phyloP scores from a whole-genome alignment of 2,888 invertebrate genomes.

The Pardosa pseudoannulata region DNA sequence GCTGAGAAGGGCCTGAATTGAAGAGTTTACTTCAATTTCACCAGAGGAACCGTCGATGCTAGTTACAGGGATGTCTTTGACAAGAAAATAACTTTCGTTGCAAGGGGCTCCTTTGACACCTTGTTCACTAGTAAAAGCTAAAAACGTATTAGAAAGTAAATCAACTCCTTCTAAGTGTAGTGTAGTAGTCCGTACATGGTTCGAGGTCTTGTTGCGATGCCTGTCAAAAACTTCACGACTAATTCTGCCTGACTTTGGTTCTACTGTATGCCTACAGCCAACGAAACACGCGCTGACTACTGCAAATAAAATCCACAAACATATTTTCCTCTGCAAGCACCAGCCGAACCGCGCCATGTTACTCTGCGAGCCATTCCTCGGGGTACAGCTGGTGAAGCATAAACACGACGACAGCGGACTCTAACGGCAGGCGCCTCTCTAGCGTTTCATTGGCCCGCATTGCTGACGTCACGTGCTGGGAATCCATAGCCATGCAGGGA shows the following conservation, averaged over 20 bases:
- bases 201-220: constrained; percentile 27
- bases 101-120: constrained; percentile 35
- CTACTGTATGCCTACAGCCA: constrained; percentile 18
- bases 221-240: not conserved
- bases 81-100: constrained; percentile 54
- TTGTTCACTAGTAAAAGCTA: constrained; percentile 59
- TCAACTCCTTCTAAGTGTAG: constrained; percentile 66
- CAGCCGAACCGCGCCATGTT: constrained; percentile 56
- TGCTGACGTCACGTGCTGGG: constrained; percentile 13
- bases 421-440: constrained; percentile 16
- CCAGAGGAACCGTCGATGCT: constrained; percentile 41
- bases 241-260: not conserved
- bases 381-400: constrained; percentile 35
- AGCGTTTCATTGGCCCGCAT: constrained; percentile 4
- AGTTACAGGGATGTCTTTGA: constrained; percentile 41
- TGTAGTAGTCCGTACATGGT: constrained; percentile 22
- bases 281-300: constrained; percentile 29
- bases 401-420: constrained; percentile 53
- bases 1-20: constrained; percentile 29
- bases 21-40: constrained; percentile 44
- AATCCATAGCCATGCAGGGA: not conserved
- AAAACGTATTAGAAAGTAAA: constrained; percentile 35
- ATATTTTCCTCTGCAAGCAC: constrained; percentile 18
- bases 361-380: constrained; percentile 50
- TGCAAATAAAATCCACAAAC: constrained; percentile 26